A percentile compares a stretch with the other conserved stretches of the same genome.
Evolutionary conservation across 2,888 invertebrate species (phyloP).

Genomic region (Ectropis crepuscularia): DNA sequence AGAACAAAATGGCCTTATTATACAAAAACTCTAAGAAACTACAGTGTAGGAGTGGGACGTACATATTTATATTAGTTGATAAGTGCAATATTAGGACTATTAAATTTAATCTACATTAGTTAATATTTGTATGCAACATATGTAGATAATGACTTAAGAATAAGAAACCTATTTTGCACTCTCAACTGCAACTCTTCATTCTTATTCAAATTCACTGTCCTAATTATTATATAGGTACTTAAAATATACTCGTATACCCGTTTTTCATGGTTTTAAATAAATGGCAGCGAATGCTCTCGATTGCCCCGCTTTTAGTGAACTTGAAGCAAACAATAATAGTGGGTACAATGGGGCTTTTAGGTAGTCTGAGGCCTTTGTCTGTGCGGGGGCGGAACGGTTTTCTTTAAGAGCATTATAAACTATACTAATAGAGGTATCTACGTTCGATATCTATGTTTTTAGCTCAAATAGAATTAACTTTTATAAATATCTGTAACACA

Average conservation of each 20-base stretch:
- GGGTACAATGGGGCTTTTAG: conserved; percentile 72
- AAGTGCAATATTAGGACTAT: too few relatives aligned
- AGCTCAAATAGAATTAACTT: too few relatives aligned
- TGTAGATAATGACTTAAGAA: too few relatives aligned
- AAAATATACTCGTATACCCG: background rate
- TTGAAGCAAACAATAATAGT: conserved; percentile 67
- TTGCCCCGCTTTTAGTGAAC: conserved; percentile 68
- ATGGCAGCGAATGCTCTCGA: conserved; percentile 54
- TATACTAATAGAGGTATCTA: conserved; percentile 32
- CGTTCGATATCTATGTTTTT: conserved; percentile 18
- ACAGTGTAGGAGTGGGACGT: too few relatives aligned
- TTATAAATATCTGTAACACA: too few relatives aligned
- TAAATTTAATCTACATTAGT: too few relatives aligned
- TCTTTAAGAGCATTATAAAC: conserved; percentile 62
- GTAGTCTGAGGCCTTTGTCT: conserved; percentile 67
- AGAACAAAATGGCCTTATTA: too few relatives aligned
- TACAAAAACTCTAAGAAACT: too few relatives aligned
- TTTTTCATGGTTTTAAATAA: conserved; percentile 33
- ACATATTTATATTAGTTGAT: too few relatives aligned
- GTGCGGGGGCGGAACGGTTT: conserved; percentile 47
- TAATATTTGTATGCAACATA: too few relatives aligned
- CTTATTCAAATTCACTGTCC: background rate
- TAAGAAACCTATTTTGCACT: background rate
- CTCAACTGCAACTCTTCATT: background rate
- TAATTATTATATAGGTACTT: background rate